phyloP scores from a whole-genome alignment of 2,797 vertebrate species.

The Thalassophryne amazonica region DNA sequence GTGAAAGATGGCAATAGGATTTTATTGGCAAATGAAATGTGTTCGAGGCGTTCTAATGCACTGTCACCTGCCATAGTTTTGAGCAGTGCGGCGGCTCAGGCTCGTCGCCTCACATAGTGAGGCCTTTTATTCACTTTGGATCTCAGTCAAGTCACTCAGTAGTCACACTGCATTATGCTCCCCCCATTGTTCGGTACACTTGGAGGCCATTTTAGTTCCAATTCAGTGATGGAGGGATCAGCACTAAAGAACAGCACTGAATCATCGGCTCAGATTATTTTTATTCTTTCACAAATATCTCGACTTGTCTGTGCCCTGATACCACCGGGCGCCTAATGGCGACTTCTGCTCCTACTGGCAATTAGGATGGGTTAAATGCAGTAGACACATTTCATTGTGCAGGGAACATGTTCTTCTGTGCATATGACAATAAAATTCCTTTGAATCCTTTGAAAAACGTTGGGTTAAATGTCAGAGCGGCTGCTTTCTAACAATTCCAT shows the following conservation, averaged over 20 bases:
- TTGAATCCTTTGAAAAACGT: no score
- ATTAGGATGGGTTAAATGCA: no score
- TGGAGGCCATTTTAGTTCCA: conserved; percentile 80
- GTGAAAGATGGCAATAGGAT: conserved; percentile 61
- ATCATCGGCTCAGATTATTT: no score
- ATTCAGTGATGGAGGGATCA: conserved; percentile 66
- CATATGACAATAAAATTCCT: no score
- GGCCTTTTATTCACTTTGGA: conserved; percentile 80
- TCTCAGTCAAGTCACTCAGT: conserved; percentile 80
- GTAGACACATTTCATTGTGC: no score
- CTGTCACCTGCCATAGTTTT: conserved; percentile 70
- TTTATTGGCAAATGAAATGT: conserved; percentile 71
- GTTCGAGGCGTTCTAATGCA: conserved; percentile 67
- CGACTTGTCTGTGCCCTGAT: no score
- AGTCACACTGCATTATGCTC: conserved; percentile 80
- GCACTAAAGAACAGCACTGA: conserved; percentile 52
- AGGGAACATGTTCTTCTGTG: no score
- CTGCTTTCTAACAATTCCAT: no score
- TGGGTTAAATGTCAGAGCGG: no score
- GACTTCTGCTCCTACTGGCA: no score
- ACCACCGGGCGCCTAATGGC: no score
- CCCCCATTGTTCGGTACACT: conserved; percentile 78
- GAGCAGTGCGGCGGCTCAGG: conserved; percentile 72
- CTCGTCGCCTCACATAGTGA: conserved; percentile 71
- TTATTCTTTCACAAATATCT: no score